These are phyloP conservation scores for Drosophila maculinotata DNA, from an alignment of 2,888 invertebrate species.

Conservation along the genomic window DNA sequence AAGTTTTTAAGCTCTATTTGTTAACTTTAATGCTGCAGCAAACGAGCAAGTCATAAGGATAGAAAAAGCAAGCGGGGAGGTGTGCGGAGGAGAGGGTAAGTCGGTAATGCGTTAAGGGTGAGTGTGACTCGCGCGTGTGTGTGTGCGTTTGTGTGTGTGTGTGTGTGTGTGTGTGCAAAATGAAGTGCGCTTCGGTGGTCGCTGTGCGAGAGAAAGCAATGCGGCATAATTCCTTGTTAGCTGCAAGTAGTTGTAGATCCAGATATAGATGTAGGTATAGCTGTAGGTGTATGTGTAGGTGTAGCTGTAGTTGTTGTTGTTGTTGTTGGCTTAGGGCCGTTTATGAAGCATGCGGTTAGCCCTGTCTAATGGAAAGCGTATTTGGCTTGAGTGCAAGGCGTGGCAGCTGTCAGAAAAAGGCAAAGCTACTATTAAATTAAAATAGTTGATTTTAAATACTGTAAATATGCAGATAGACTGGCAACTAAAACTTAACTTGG, in stretches of 20 bases:
- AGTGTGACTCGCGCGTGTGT: neutral
- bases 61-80: constrained; percentile 25
- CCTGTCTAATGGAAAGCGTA: constrained; percentile 32
- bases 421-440: constrained; percentile 25
- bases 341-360: constrained; percentile 35
- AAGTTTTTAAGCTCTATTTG: constrained; percentile 78
- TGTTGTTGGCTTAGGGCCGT: constrained; percentile 15
- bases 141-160: constrained; percentile 22
- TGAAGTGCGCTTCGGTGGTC: constrained; percentile 53
- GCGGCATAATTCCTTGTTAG: constrained; percentile 59
- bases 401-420: constrained; percentile 36
- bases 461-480: constrained; percentile 6
- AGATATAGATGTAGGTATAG: constrained; percentile 35
- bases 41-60: constrained; percentile 34
- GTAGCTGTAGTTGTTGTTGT: neutral
- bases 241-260: constrained; percentile 34
- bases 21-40: constrained; percentile 68
- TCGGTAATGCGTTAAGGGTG: constrained; percentile 17
- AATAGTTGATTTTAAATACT: constrained; percentile 22
- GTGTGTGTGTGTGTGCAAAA: constrained; percentile 33
- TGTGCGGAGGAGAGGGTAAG: constrained; percentile 12
- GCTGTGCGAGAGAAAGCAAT: constrained; percentile 37
- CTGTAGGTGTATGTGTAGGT: constrained; percentile 11
- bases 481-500: neutral
- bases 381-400: constrained; percentile 13